These are phyloP conservation scores for Desmodus rotundus DNA, from an alignment of 2,113 vertebrate genomes.

Conservation along the genomic window DNA sequence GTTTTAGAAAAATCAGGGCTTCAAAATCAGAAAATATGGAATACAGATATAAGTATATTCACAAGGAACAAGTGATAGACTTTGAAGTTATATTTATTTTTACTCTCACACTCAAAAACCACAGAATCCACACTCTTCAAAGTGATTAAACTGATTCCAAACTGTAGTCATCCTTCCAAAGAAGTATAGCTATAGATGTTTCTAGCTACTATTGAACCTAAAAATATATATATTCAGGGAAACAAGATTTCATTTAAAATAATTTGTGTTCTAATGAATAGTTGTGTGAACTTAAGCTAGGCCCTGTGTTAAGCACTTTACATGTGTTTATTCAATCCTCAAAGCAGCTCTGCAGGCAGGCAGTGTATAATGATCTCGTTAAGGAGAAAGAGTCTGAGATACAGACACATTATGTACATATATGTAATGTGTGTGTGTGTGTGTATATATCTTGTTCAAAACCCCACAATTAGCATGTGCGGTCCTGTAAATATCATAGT, in stretches of 20 bases:
- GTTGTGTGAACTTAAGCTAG: not conserved
- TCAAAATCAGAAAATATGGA: not conserved
- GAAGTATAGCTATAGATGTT: not conserved
- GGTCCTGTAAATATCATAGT: not conserved
- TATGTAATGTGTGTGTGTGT: too few relatives aligned
- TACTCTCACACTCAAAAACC: not conserved
- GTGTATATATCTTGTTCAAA: not conserved
- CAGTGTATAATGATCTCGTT: not conserved
- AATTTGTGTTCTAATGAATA: not conserved
- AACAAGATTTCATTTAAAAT: not conserved
- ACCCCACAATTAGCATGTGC: not conserved
- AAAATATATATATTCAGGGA: not conserved
- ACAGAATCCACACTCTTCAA: not conserved
- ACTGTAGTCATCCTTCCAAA: not conserved
- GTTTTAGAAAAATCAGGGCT: not conserved
- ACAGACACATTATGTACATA: not conserved
- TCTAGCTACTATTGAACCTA: not conserved
- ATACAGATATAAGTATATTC: not conserved
- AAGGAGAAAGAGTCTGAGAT: not conserved
- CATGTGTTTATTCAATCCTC: not conserved
- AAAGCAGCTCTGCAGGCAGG: not conserved
- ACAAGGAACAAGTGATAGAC: not conserved
- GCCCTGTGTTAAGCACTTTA: not conserved
- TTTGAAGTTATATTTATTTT: not conserved
- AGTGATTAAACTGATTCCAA: not conserved